Base-by-base conservation (phyloP, 2,113 vertebrate genomes). In the Bungarus multicinctus region DNA sequence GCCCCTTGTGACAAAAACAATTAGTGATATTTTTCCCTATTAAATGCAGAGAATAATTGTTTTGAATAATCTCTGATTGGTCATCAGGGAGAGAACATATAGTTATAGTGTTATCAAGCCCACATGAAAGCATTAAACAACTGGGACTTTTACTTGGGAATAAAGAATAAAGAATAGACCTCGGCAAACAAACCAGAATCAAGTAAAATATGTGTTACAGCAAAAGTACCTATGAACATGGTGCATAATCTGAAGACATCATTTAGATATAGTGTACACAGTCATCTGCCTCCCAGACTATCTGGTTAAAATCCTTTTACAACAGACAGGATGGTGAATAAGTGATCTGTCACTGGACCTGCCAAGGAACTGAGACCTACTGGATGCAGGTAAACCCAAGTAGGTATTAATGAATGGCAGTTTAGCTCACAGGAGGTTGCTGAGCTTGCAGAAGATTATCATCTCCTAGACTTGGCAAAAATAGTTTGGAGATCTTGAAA, bases 351-450 rank as follows among this genome's bases (percentile, higher is more conserved):
- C 64, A 87, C 1, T 47, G 81, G 90, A 57, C 4, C 39, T 23
- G 20, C 55, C 30, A 92, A 87, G 85, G 20, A 60, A 45, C 12
- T 43, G 34, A 25, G 43, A 14, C 47, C 20, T 34, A n/a, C 3
- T 91, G 47, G 20, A 25, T 87, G 57, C 50, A 60, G 22, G 91
- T 58, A 92, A 95, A 94, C 95, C 95, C 96, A 95, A 96, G 94
- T 94, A 92, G 95, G 94, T 93, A 47, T 90, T 85, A 95, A 95
- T 95, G 57, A 95, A 95, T 95, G 96, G 94, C 94, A 96, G 89
- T 93, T 94, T 81, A 95, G 8, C 43, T 94, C 91, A 50, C 60
- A 47, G 94, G 88, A 94, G 58, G 45, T 86, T 93, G 27, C 30
- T 30, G 91, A 94, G 90, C 23, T 85, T 94, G 90, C 30, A 64